A percentile compares a stretch with the other conserved stretches of the same genome.
phyloP scores from a whole-genome alignment of 30 jellyfish, hydroid and myxozoan genomes.

The Hydractinia echinata region DNA sequence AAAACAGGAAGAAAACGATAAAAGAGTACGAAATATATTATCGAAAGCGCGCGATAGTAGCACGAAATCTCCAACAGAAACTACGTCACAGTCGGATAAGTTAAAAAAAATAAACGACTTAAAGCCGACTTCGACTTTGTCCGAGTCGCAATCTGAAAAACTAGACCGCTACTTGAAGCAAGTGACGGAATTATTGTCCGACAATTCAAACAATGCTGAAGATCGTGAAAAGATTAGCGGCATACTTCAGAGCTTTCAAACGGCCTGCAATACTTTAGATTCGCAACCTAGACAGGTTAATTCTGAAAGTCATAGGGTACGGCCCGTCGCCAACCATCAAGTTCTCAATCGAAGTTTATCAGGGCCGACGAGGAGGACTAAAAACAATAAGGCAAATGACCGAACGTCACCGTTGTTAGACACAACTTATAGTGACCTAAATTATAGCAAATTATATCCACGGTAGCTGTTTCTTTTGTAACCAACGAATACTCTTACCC shows the following conservation, averaged over 20 bases:
- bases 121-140: background rate
- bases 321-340: background rate
- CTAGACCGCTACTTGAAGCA: slow-evolving; percentile 80
- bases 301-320: background rate
- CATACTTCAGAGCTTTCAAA: background rate
- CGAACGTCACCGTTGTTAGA: slow-evolving; percentile 38
- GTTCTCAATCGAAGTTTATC: background rate
- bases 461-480: background rate
- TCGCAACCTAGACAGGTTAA: background rate
- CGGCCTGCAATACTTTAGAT: slow-evolving; percentile 9
- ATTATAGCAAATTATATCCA: slow-evolving; percentile 38
- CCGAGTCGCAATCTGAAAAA: slow-evolving; percentile 29
- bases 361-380: slow-evolving; percentile 10
- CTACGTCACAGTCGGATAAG: background rate
- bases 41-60: slow-evolving; percentile 31
- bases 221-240: slow-evolving; percentile 12
- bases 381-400: background rate
- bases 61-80: background rate
- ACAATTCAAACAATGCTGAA: background rate
- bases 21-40: slow-evolving; percentile 71
- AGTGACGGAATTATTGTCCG: slow-evolving; percentile 65
- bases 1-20: slow-evolving; percentile 71
- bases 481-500: too few relatives aligned
- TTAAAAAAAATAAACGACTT: background rate
- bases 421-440: slow-evolving; percentile 32